Evolutionary conservation across 2,113 vertebrate genomes (phyloP).

Genomic region (Sinocyclocheilus anophthalmus): DNA sequence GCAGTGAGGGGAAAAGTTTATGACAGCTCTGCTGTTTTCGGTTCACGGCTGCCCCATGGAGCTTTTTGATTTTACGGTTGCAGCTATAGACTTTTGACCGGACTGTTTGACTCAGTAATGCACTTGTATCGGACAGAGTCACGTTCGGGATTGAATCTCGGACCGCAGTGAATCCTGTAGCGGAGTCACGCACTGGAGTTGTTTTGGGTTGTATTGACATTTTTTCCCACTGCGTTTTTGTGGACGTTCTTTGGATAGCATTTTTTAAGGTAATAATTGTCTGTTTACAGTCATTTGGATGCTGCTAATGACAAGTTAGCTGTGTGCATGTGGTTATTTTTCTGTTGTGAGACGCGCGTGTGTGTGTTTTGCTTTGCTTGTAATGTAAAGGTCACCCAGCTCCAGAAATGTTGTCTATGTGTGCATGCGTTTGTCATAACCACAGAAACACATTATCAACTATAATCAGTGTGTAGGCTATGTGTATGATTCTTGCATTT

Average conservation of each 20-base stretch:
- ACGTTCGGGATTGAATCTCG: conserved; percentile 23
- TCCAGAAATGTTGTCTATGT: background rate
- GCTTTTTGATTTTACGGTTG: conserved; percentile 39
- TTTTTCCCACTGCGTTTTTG: background rate
- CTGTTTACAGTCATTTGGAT: conserved; percentile 12
- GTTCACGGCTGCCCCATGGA: conserved; percentile 49
- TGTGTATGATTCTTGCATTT: background rate
- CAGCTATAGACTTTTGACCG: conserved; percentile 20
- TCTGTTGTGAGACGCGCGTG: background rate
- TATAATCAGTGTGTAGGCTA: conserved; percentile 1
- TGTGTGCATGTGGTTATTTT: conserved; percentile 6
- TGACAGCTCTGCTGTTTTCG: conserved; percentile 59
- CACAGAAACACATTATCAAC: conserved; percentile 17
- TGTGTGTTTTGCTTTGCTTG: conserved; percentile 9
- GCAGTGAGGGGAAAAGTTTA: conserved; percentile 73
- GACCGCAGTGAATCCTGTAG: background rate
- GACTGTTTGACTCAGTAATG: conserved; percentile 33
- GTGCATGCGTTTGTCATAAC: conserved; percentile 21
- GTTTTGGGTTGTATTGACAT: background rate
- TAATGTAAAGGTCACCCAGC: conserved; percentile 18
- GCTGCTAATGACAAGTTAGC: conserved; percentile 13
- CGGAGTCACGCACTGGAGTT: conserved; percentile 6
- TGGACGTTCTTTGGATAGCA: conserved; percentile 12
- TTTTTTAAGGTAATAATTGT: conserved; percentile 15
- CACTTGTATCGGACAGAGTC: conserved; percentile 8